These are phyloP conservation scores for Ctenomys sociabilis DNA, from an alignment of 2,113 vertebrate genomes.

Conservation along the genomic window DNA sequence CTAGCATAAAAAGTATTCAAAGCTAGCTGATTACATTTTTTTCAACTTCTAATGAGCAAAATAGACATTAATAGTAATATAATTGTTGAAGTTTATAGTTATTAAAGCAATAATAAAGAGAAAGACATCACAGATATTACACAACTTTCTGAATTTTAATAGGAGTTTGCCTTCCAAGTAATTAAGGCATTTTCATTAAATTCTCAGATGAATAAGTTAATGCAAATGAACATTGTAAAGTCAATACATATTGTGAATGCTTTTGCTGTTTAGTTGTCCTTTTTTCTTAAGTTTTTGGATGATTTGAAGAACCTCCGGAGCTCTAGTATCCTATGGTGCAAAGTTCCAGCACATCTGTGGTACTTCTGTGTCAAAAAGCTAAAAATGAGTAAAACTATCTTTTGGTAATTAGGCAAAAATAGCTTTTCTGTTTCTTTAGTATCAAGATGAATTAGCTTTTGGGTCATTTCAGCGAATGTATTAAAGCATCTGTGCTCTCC, in stretches of 20 bases:
- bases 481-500: too few species aligned
- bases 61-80: slow-evolving; percentile 64
- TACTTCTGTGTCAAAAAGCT: slow-evolving; percentile 28
- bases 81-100: slow-evolving; percentile 73
- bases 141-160: slow-evolving; percentile 52
- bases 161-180: slow-evolving; percentile 8
- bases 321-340: not conserved
- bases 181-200: not conserved
- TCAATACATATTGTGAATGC: slow-evolving; percentile 49
- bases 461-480: not conserved
- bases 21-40: slow-evolving; percentile 56
- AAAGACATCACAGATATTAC: slow-evolving; percentile 60
- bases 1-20: not conserved
- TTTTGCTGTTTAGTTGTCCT: slow-evolving; percentile 28
- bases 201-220: not conserved
- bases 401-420: not conserved
- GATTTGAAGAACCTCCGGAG: accelerated
- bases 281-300: not conserved
- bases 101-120: slow-evolving; percentile 74
- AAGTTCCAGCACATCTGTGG: not conserved
- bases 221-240: slow-evolving; percentile 32
- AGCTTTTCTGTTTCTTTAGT: not conserved
- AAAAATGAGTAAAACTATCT: not conserved
- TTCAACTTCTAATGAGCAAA: slow-evolving; percentile 75
- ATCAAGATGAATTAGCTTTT: not conserved